A percentile compares a stretch with the other conserved stretches of the same genome.
Conservation (phyloP, 2,113 vertebrate species). For the Hippocampus barbouri region DNA sequence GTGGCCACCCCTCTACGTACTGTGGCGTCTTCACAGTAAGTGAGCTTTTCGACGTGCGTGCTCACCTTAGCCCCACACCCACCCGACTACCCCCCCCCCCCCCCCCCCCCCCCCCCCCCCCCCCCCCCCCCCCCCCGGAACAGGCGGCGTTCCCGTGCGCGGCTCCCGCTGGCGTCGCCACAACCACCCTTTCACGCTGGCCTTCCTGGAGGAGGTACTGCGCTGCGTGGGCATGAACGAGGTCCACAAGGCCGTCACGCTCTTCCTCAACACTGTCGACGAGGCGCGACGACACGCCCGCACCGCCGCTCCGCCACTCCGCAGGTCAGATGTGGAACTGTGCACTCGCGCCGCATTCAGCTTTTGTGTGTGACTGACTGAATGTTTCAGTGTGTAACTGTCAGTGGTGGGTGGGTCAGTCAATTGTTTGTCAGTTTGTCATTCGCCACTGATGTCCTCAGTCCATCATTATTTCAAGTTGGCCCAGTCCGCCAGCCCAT, state of each 20-base stretch:
- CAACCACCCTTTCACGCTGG: conserved; percentile 78
- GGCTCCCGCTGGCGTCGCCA: conserved; percentile 71
- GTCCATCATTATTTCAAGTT: no score
- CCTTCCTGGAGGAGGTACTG: conserved; percentile 83
- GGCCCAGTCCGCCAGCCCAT: no score
- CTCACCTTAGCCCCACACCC: no score
- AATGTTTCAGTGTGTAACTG: no score
- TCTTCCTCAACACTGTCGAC: conserved; percentile 77
- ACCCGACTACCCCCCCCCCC: background rate
- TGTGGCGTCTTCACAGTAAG: conserved; percentile 92
- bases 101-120: background rate
- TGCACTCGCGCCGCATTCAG: background rate
- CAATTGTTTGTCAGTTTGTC: no score
- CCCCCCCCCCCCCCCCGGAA: background rate
- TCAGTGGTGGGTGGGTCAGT: no score
- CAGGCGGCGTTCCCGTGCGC: conserved; percentile 70
- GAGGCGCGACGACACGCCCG: conserved; percentile 44
- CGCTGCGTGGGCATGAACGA: conserved; percentile 84
- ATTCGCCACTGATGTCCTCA: no score
- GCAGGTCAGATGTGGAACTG: conserved; percentile 67
- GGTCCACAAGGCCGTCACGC: conserved; percentile 84
- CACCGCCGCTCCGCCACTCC: conserved; percentile 64
- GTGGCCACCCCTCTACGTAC: conserved; percentile 86
- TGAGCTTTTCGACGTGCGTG: background rate
- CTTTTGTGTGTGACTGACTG: background rate